Evolutionary conservation across 2,888 invertebrate genomes (phyloP).

Genomic region (Iselma pallidipennis): DNA sequence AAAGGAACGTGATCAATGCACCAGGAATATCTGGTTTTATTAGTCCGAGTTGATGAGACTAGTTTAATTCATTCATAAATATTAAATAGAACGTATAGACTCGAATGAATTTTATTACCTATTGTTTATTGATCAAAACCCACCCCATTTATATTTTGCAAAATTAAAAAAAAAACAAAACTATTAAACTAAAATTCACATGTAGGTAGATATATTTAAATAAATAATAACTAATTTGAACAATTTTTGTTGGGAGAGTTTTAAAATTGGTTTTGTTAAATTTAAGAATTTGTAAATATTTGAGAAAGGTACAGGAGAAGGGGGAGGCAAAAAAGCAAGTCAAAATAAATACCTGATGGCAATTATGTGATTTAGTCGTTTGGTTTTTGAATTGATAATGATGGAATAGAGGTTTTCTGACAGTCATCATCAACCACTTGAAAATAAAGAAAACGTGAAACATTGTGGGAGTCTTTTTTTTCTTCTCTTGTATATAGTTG

Average conservation of each 20-base stretch:
- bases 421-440: slow-evolving; percentile 16
- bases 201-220: too few relatives aligned
- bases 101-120: not conserved
- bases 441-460: slow-evolving; percentile 5
- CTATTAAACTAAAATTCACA: too few relatives aligned
- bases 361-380: slow-evolving; percentile 20
- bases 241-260: not conserved
- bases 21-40: slow-evolving; percentile 42
- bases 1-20: slow-evolving; percentile 39
- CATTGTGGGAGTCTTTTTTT: slow-evolving; percentile 13
- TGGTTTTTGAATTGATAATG: slow-evolving; percentile 7
- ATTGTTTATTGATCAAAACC: too few relatives aligned
- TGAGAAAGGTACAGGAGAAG: not conserved
- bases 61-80: not conserved
- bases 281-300: not conserved
- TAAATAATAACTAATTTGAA: too few relatives aligned
- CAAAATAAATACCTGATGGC: slow-evolving; percentile 22
- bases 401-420: slow-evolving; percentile 10
- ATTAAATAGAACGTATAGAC: not conserved
- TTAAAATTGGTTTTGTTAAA: not conserved
- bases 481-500: too few relatives aligned
- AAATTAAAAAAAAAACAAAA: too few relatives aligned
- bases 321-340: too few relatives aligned
- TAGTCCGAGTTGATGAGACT: slow-evolving; percentile 25
- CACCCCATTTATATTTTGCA: too few relatives aligned